These are phyloP conservation scores for Zaprionus gabonicus DNA, from an alignment of 1,140 invertebrate genomes.

Conservation along the genomic window DNA sequence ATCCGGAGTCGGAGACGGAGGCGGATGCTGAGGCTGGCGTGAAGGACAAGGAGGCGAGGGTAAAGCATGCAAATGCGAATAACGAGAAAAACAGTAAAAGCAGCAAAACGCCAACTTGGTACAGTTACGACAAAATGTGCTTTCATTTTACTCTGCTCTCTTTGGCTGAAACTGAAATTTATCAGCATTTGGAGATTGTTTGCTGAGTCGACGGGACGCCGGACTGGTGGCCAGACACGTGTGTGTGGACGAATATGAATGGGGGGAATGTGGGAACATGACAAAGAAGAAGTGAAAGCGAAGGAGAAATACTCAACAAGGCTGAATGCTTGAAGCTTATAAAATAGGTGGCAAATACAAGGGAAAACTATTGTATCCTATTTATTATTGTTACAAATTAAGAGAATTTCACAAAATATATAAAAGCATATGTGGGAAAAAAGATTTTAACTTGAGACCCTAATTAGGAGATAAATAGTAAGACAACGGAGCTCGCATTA, in stretches of 20 bases:
- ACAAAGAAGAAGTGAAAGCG: slow-evolving; percentile 1
- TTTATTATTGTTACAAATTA: background rate
- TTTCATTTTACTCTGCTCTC: slow-evolving; percentile 58
- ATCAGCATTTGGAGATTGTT: slow-evolving; percentile 75
- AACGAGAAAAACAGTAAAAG: slow-evolving; percentile 63
- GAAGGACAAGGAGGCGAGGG: background rate
- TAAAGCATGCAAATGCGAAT: slow-evolving; percentile 46
- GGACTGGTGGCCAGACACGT: background rate
- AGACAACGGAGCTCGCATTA: no score
- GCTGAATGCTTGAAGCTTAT: background rate
- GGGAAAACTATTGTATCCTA: background rate
- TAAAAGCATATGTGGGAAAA: no score
- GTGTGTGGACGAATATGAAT: no score
- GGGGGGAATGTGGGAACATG: background rate
- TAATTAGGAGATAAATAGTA: no score
- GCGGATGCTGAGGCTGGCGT: background rate
- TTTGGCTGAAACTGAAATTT: slow-evolving; percentile 48
- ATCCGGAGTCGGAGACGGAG: background rate
- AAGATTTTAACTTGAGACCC: no score
- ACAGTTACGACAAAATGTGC: slow-evolving; percentile 73
- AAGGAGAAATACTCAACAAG: background rate
- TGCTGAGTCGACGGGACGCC: slow-evolving; percentile 41
- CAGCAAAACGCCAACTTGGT: slow-evolving; percentile 55
- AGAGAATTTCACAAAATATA: no score
- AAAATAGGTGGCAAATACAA: background rate